phyloP scores from a whole-genome alignment of 1,140 invertebrate genomes.

The Drosophila pseudoobscura region DNA sequence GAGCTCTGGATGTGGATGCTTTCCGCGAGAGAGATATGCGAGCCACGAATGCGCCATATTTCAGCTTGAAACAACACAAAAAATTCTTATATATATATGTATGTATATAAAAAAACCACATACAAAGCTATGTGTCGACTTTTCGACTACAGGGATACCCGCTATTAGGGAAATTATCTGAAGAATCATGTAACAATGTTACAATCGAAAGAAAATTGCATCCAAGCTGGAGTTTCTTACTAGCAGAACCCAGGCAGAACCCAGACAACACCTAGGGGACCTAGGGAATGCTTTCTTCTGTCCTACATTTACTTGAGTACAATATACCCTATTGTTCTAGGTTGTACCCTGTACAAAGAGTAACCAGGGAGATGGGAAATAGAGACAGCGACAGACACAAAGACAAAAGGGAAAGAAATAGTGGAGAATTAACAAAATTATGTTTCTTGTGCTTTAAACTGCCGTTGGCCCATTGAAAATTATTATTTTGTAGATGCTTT shows the following conservation, averaged over 20 bases:
- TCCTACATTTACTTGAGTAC: background rate
- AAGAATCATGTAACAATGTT: too few relatives aligned
- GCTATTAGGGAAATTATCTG: too few relatives aligned
- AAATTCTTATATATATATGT: background rate
- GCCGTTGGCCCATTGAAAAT: conserved; percentile 5
- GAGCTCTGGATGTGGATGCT: conserved; percentile 26
- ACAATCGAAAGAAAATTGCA: too few relatives aligned
- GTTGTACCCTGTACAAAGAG: conserved; percentile 1
- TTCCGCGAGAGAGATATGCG: conserved; percentile 63
- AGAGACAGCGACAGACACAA: too few relatives aligned
- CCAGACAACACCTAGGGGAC: too few relatives aligned
- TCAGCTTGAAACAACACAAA: conserved; percentile 47
- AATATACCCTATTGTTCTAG: background rate
- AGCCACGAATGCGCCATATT: conserved; percentile 60
- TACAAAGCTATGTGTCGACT: too few relatives aligned
- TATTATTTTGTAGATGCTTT: background rate
- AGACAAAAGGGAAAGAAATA: background rate
- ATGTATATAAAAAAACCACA: too few relatives aligned
- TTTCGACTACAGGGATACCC: too few relatives aligned
- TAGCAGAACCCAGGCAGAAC: too few relatives aligned
- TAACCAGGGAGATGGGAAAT: background rate
- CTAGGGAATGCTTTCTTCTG: background rate
- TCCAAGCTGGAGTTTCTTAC: too few relatives aligned
- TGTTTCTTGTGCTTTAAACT: conserved; percentile 51
- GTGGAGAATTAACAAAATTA: conserved; percentile 60